These are phyloP conservation scores for Eonycteris spelaea DNA, from an alignment of 2,113 vertebrate species.

Conservation along the genomic window DNA sequence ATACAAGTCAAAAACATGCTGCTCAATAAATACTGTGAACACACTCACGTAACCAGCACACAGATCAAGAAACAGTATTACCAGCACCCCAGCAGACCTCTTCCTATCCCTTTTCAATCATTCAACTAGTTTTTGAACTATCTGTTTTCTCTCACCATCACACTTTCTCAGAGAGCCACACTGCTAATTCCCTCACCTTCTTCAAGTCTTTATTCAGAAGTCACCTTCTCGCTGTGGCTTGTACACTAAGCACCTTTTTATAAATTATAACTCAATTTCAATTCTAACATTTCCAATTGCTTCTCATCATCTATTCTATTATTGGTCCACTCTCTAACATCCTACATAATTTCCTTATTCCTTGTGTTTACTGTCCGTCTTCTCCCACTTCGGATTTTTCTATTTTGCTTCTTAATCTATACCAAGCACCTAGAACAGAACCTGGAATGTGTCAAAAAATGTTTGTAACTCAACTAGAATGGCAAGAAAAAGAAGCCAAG, in stretches of 20 bases:
- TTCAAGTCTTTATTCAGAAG: neutral
- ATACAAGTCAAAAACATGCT: neutral
- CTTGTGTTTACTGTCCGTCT: neutral
- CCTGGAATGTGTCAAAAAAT: neutral
- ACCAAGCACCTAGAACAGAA: slow-evolving; percentile 7
- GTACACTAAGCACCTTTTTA: neutral
- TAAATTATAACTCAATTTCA: neutral
- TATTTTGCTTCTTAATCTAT: neutral
- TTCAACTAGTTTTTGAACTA: neutral
- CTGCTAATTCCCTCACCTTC: neutral
- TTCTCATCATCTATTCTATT: neutral
- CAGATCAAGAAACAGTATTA: slow-evolving; percentile 10
- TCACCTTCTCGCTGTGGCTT: neutral
- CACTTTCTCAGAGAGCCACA: neutral
- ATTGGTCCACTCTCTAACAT: neutral
- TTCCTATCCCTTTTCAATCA: neutral
- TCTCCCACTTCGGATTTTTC: neutral
- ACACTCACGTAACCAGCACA: neutral
- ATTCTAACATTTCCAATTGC: neutral
- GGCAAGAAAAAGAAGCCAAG: too few relatives aligned
- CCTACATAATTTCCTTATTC: neutral
- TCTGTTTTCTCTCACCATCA: neutral
- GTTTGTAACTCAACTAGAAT: too few relatives aligned
- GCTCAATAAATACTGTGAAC: neutral
- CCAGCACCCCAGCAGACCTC: neutral